Conservation (phyloP, 2,888 invertebrate species). For the Clepsis dumicolana region DNA sequence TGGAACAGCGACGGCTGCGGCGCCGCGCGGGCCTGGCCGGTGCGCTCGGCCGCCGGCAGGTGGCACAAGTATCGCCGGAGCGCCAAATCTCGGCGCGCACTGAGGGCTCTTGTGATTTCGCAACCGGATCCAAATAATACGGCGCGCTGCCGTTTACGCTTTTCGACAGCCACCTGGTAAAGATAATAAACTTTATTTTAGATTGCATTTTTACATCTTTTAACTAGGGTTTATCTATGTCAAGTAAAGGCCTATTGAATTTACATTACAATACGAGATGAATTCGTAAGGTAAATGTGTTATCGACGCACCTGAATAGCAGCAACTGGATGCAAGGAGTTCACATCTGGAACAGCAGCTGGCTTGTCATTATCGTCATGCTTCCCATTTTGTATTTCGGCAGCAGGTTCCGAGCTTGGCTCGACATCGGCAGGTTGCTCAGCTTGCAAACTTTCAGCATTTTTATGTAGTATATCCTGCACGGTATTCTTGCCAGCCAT, state of each 20-base stretch:
- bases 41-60: slow-evolving; percentile 88
- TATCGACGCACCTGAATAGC: slow-evolving; percentile 81
- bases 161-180: slow-evolving; percentile 87
- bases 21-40: slow-evolving; percentile 76
- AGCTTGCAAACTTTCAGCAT: slow-evolving; percentile 61
- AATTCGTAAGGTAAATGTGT: no score
- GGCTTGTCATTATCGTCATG: slow-evolving; percentile 53
- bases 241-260: no score
- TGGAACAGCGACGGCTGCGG: slow-evolving; percentile 83
- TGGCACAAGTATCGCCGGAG: slow-evolving; percentile 90
- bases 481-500: slow-evolving; percentile 89
- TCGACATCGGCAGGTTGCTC: slow-evolving; percentile 55
- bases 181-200: slow-evolving; percentile 21
- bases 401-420: slow-evolving; percentile 51
- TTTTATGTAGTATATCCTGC: slow-evolving; percentile 70
- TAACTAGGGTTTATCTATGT: neutral
- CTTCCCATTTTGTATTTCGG: slow-evolving; percentile 66
- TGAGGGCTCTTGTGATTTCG: slow-evolving; percentile 91
- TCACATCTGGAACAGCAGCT: slow-evolving; percentile 62
- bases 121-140: slow-evolving; percentile 91
- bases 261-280: no score
- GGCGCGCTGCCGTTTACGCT: slow-evolving; percentile 86
- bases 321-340: slow-evolving; percentile 82
- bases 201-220: neutral
- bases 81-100: slow-evolving; percentile 92